Percentiles rank a stretch among this genome's conserved stretches.
These are phyloP conservation scores for Pterocles orientalis DNA, from an alignment of 2,113 vertebrate genomes.

Conservation along the genomic window DNA sequence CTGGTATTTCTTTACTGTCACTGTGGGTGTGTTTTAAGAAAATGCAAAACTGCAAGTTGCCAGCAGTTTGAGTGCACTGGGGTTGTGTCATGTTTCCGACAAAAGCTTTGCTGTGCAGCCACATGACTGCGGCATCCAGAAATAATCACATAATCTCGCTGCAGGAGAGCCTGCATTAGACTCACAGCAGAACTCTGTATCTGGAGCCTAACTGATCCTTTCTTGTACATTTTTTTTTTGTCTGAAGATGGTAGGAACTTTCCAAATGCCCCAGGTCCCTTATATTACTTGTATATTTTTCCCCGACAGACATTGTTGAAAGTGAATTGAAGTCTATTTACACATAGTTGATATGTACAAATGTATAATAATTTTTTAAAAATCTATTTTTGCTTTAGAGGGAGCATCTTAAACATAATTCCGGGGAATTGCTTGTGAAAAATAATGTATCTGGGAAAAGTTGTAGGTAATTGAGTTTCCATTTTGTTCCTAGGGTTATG, in stretches of 20 bases:
- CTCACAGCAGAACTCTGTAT: background rate
- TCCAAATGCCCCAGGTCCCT: background rate
- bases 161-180: constrained; percentile 25
- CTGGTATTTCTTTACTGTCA: background rate
- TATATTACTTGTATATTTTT: background rate
- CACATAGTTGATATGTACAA: background rate
- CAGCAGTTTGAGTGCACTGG: background rate
- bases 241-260: background rate
- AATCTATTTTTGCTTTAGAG: background rate
- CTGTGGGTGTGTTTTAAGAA: constrained; percentile 2
- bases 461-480: background rate
- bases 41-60: background rate
- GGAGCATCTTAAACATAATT: background rate
- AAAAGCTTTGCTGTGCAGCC: constrained; percentile 53
- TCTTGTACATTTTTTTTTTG: background rate
- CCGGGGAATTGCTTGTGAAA: background rate
- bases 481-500: background rate
- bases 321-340: background rate
- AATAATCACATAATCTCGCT: constrained; percentile 66
- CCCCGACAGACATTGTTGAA: background rate
- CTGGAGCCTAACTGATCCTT: background rate
- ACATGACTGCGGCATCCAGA: constrained; percentile 70
- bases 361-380: background rate
- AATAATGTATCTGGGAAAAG: background rate
- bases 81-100: constrained; percentile 55